phyloP scores from a whole-genome alignment of 2,888 invertebrate species.

The Scotopteryx bipunctaria region DNA sequence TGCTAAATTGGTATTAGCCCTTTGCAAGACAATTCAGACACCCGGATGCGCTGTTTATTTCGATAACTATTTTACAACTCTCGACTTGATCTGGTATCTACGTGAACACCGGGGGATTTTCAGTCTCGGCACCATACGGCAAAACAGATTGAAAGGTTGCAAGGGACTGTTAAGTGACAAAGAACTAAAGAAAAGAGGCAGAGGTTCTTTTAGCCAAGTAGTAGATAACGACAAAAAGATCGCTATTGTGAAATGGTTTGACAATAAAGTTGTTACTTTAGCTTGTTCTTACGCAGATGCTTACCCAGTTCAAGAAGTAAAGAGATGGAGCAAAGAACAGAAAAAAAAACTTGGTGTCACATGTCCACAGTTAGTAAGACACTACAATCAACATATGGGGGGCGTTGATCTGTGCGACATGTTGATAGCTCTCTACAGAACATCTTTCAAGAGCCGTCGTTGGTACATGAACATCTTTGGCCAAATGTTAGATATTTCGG shows the following conservation, averaged over 20 bases:
- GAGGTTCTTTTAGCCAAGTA: not conserved
- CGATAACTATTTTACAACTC: slow-evolving; percentile 25
- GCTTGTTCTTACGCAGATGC: not conserved
- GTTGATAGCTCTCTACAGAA: not conserved
- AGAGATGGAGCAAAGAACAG: not conserved
- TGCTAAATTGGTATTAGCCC: slow-evolving; percentile 36
- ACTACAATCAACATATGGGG: too few relatives aligned
- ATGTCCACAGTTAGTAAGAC: too few relatives aligned
- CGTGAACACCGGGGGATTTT: not conserved
- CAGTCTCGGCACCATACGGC: not conserved
- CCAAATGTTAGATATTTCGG: slow-evolving; percentile 15
- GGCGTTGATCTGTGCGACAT: too few relatives aligned
- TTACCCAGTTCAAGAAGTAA: not conserved
- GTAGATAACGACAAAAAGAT: not conserved
- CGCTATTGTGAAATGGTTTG: not conserved
- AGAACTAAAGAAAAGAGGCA: not conserved
- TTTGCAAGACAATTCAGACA: slow-evolving; percentile 32
- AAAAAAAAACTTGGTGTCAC: not conserved
- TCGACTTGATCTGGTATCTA: slow-evolving; percentile 5
- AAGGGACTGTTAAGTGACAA: not conserved
- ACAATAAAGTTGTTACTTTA: not conserved
- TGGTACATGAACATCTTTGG: slow-evolving; percentile 21
- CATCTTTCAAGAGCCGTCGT: slow-evolving; percentile 8
- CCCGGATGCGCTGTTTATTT: slow-evolving; percentile 31
- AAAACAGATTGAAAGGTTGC: not conserved